Evolutionary conservation across 2,888 invertebrate genomes (phyloP).

Genomic region (Drepana falcataria): DNA sequence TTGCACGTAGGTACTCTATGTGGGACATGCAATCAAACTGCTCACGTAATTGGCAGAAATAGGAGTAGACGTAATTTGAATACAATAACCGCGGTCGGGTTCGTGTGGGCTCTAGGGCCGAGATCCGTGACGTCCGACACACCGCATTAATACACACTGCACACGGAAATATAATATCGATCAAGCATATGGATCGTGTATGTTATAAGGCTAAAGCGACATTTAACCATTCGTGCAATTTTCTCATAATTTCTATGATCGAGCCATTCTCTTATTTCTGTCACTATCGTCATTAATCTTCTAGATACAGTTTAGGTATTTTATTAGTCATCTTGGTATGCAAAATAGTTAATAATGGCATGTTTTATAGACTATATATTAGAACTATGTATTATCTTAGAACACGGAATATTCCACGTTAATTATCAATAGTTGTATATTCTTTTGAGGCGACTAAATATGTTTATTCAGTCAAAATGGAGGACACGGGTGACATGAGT

Average conservation of each 20-base stretch:
- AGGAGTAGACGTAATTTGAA: slow-evolving; percentile 39
- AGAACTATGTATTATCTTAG: too few species aligned
- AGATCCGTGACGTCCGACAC: slow-evolving; percentile 13
- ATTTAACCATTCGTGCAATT: too few species aligned
- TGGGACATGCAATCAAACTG: slow-evolving; percentile 20
- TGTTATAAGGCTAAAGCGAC: neutral
- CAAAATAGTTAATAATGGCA: too few species aligned
- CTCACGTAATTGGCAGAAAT: slow-evolving; percentile 23
- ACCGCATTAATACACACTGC: slow-evolving; percentile 9
- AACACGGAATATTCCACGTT: too few species aligned
- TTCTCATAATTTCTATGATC: too few species aligned
- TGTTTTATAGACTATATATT: too few species aligned
- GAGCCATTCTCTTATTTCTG: too few species aligned
- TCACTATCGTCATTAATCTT: too few species aligned
- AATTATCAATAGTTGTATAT: too few species aligned
- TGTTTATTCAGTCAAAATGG: slow-evolving; percentile 12
- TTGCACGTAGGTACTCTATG: slow-evolving; percentile 1
- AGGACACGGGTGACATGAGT: slow-evolving; percentile 13
- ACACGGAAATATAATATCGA: slow-evolving; percentile 13
- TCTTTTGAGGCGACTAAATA: neutral
- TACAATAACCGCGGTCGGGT: slow-evolving; percentile 35
- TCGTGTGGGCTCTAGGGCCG: slow-evolving; percentile 15
- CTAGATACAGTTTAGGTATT: too few species aligned
- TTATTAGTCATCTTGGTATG: too few species aligned
- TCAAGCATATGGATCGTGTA: neutral